Percentiles rank a stretch among this genome's conserved stretches.
These are phyloP conservation scores for Mustelus asterias DNA, from an alignment of 2,113 vertebrate species.

Conservation along the genomic window DNA sequence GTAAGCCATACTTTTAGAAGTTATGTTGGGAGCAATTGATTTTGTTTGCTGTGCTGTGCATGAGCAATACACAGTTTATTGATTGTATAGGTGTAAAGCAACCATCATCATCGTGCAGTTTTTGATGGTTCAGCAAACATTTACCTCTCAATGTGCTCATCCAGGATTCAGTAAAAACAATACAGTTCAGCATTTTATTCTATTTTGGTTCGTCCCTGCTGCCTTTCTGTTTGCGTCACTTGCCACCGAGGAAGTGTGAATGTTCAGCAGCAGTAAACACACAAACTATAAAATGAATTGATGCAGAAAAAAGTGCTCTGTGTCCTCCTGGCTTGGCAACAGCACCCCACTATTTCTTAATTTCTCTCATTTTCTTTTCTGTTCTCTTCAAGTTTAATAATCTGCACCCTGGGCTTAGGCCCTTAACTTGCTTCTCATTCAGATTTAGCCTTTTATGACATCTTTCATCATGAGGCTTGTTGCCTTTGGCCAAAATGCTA, in stretches of 20 bases:
- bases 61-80: conserved; percentile 54
- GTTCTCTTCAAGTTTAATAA: neutral
- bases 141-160: neutral
- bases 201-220: neutral
- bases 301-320: neutral
- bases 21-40: conserved; percentile 63
- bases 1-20: conserved; percentile 67
- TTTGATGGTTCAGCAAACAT: conserved; percentile 40
- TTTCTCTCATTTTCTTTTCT: neutral
- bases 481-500: neutral
- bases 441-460: neutral
- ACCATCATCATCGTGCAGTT: conserved; percentile 35
- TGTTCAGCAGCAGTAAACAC: neutral
- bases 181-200: conserved; percentile 7
- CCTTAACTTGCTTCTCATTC: neutral
- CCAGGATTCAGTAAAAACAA: neutral
- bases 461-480: neutral
- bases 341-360: neutral
- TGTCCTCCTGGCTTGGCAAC: neutral
- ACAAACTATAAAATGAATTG: neutral
- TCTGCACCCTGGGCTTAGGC: neutral
- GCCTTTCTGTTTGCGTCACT: neutral
- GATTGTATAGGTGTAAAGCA: conserved; percentile 43
- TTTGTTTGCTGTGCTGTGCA: conserved; percentile 59
- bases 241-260: neutral